These are phyloP conservation scores for Dicranocentrus wangi DNA, from an alignment of 2,888 invertebrate genomes.

Conservation along the genomic window DNA sequence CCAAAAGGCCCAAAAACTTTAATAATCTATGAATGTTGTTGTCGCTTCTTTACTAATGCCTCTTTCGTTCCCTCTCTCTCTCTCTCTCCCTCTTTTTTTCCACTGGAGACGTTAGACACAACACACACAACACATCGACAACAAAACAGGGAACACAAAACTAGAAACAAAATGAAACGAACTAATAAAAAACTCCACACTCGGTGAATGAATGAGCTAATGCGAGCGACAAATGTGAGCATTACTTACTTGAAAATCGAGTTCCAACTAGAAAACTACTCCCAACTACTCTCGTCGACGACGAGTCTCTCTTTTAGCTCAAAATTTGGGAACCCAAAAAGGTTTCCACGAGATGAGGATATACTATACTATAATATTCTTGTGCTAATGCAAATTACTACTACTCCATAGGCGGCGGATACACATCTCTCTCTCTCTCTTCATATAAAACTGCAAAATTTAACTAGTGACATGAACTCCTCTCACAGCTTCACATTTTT, in stretches of 20 bases:
- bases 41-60: slow-evolving; percentile 55
- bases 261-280: neutral
- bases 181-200: slow-evolving; percentile 46
- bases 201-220: slow-evolving; percentile 49
- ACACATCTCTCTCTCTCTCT: neutral
- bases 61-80: too few species aligned
- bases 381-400: slow-evolving; percentile 58
- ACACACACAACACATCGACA: slow-evolving; percentile 28
- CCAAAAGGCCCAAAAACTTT: slow-evolving; percentile 58
- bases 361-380: too few species aligned
- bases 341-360: too few species aligned
- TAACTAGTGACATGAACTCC: too few species aligned
- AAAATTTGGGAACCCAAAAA: slow-evolving; percentile 31
- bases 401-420: neutral
- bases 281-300: neutral
- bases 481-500: too few species aligned
- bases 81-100: slow-evolving; percentile 24
- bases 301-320: slow-evolving; percentile 1
- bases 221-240: slow-evolving; percentile 48
- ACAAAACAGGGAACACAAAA: slow-evolving; percentile 20
- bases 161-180: slow-evolving; percentile 41
- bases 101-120: slow-evolving; percentile 11
- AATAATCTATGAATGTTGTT: slow-evolving; percentile 65
- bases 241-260: slow-evolving; percentile 40
- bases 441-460: neutral